Evolutionary conservation across 2,888 invertebrate genomes (phyloP).

Genomic region (Gandaritis pyraliata): DNA sequence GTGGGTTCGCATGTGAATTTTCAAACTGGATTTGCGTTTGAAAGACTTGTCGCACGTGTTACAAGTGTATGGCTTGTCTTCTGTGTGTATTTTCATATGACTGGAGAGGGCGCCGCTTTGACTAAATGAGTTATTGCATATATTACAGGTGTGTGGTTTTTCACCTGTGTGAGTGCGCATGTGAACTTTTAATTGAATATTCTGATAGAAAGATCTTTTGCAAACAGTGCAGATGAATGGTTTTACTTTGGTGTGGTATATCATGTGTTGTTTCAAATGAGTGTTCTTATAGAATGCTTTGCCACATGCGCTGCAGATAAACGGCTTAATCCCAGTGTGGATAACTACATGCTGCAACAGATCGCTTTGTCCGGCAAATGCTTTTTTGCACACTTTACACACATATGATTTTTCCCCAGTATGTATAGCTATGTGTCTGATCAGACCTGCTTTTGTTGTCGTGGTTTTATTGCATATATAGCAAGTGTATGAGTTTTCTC

Average conservation of each 20-base stretch:
- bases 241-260: slow-evolving; percentile 20
- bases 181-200: slow-evolving; percentile 17
- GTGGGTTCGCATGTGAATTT: slow-evolving; percentile 21
- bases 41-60: slow-evolving; percentile 18
- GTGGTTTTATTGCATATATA: slow-evolving; percentile 23
- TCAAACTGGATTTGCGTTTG: slow-evolving; percentile 11
- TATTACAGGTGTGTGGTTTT: slow-evolving; percentile 20
- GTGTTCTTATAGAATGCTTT: slow-evolving; percentile 24
- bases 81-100: slow-evolving; percentile 26
- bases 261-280: slow-evolving; percentile 19
- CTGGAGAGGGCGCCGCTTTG: slow-evolving; percentile 10
- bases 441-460: slow-evolving; percentile 16
- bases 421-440: slow-evolving; percentile 23
- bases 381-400: slow-evolving; percentile 31
- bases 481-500: slow-evolving; percentile 21
- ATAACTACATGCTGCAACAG: slow-evolving; percentile 28
- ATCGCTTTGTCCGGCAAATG: slow-evolving; percentile 22
- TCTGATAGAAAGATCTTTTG: slow-evolving; percentile 18
- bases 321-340: slow-evolving; percentile 34
- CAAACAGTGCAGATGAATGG: slow-evolving; percentile 20
- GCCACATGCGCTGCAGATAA: slow-evolving; percentile 26
- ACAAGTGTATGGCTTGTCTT: slow-evolving; percentile 23
- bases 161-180: slow-evolving; percentile 25
- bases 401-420: slow-evolving; percentile 29
- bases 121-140: slow-evolving; percentile 21